Evolutionary conservation across 2,797 vertebrate genomes (phyloP), one percentile per base, ranked within the genome.

Genomic region (Sylvilagus floridanus): DNA sequence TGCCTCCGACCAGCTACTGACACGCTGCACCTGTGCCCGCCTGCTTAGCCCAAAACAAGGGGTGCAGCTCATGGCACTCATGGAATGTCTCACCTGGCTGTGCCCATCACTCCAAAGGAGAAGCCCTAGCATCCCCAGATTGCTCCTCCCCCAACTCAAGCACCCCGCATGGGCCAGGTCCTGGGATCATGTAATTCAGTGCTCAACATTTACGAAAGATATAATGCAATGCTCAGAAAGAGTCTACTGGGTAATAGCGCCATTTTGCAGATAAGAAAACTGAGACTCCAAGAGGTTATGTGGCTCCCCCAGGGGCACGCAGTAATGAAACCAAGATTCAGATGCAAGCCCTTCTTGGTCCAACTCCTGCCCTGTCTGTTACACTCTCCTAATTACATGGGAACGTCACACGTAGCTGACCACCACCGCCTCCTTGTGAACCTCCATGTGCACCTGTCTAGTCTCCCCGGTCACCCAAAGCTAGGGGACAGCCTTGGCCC

Each of bases 211-310:
- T 72, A 42, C 16, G 32, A n/a, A 37, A 52, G 71, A 62, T 63
- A 71, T 42, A 81, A 77, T 30, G 57, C 47, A 79, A 26, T 7
- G 2, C 22, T 35, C 79, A 78, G 47, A 84, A 57, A n/a, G n/a
- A 71, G 60, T 52, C 32, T n/a, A 71, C 81, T 84, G 35, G 42
- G 3, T 54, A 42, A 57, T 24, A 78, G 68, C n/a, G 63, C 35
- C 50, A 52, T 47, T 85, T 87, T 60, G 22, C 26, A 73, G 7
- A 35, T 82, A 52, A 63, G 65, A 21, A 81, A 81, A 63, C 24
- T 65, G 35, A 96, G n/a, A 35, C 50, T 96, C 84, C 37, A 32
- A 84, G n/a, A 60, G 10, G 19, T 60, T 57, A 87, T 68, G 5
- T 22, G 32, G 69, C 32, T 76, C 50, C 32, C 14, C 22, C 72